Conservation (phyloP, 2,113 vertebrate species). For the Rynchops niger region DNA sequence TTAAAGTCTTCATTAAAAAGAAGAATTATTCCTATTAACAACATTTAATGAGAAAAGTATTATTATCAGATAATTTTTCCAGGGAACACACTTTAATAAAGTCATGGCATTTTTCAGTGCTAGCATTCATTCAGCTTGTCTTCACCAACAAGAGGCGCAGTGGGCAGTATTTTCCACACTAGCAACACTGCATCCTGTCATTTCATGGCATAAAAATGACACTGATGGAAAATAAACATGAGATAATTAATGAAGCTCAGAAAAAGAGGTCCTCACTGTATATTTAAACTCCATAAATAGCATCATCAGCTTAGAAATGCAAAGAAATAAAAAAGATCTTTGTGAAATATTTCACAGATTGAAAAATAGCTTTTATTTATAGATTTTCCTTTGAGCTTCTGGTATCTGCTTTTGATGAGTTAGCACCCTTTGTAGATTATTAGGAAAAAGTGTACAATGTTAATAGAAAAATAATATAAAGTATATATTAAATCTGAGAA, state of each 20-base stretch:
- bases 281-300: neutral
- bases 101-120: neutral
- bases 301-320: neutral
- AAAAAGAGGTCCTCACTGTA: neutral
- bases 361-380: neutral
- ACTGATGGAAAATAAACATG: neutral
- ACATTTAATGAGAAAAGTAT: neutral
- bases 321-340: neutral
- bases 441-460: neutral
- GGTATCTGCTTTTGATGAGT: neutral
- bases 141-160: neutral
- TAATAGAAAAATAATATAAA: neutral
- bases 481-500: neutral
- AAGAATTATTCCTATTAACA: neutral
- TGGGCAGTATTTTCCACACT: neutral
- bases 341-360: neutral
- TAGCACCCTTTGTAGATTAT: neutral
- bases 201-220: neutral
- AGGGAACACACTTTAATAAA: neutral
- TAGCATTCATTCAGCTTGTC: neutral
- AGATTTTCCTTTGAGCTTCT: neutral
- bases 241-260: neutral
- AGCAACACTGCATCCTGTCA: neutral
- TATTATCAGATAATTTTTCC: neutral
- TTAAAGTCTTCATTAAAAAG: neutral